Conservation (phyloP, 1,140 invertebrate species). For the Gyrodactylus salaris region DNA sequence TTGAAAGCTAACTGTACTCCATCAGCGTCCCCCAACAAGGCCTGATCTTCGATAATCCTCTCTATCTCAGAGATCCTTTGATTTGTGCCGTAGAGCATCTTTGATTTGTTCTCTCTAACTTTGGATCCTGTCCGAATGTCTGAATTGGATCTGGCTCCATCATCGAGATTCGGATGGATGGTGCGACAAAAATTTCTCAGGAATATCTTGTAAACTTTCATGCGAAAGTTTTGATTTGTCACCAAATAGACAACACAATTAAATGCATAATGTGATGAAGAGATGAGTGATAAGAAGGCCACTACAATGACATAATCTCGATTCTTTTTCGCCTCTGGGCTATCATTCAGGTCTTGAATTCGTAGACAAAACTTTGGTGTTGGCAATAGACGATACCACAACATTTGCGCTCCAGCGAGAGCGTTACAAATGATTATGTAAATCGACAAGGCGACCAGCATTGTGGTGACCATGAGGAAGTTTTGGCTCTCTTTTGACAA, state of each 20-base stretch:
- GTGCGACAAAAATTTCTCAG: no score
- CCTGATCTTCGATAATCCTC: no score
- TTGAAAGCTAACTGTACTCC: no score
- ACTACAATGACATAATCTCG: not conserved
- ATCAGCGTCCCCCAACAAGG: no score
- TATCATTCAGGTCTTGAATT: not conserved
- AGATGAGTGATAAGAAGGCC: not conserved
- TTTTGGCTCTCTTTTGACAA: not conserved
- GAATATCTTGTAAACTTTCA: no score
- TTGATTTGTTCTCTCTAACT: no score
- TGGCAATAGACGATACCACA: not conserved
- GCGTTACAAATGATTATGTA: not conserved
- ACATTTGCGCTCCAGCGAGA: not conserved
- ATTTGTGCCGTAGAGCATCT: no score
- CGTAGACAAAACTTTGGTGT: not conserved
- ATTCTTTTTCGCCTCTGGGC: not conserved
- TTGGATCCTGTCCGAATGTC: no score
- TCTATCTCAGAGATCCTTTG: no score
- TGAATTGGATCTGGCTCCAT: no score
- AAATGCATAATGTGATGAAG: not conserved
- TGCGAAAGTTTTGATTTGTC: not conserved
- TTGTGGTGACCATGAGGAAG: not conserved
- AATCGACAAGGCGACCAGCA: not conserved
- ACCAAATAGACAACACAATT: not conserved
- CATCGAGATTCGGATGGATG: no score